phyloP scores from a whole-genome alignment of 2,113 vertebrate species.

The Okapia johnstoni region DNA sequence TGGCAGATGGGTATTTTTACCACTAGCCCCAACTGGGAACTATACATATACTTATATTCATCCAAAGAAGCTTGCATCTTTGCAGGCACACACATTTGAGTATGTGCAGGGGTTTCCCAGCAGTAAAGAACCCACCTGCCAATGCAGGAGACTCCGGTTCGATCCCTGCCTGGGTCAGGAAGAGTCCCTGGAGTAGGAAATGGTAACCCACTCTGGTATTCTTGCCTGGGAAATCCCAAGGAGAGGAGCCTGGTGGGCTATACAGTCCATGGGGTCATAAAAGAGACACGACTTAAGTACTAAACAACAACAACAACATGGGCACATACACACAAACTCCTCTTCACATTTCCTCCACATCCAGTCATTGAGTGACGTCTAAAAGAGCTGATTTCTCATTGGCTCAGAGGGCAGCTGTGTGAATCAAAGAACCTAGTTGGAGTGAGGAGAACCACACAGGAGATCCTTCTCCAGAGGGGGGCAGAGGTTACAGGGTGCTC shows the following conservation, averaged over 20 bases:
- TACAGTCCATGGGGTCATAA: not conserved
- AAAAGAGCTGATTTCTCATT: not conserved
- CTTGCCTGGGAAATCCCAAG: not conserved
- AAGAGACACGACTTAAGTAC: not conserved
- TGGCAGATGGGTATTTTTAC: not conserved
- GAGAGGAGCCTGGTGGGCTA: not conserved
- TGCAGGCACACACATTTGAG: not conserved
- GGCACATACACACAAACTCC: not conserved
- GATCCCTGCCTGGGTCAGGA: not conserved
- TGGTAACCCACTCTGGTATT: not conserved
- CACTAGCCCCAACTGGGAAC: not conserved
- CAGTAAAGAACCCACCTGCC: not conserved
- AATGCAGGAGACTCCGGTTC: not conserved
- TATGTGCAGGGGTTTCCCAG: not conserved
- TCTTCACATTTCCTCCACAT: accelerated
- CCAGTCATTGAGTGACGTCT: not conserved
- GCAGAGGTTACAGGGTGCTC: no score
- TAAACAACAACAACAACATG: not conserved
- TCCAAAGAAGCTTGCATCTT: not conserved
- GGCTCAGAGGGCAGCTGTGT: not conserved
- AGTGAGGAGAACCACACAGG: not conserved
- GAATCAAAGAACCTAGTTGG: not conserved
- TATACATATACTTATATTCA: not conserved
- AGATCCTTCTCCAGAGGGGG: not conserved
- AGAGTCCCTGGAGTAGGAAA: not conserved